phyloP scores from a whole-genome alignment of 1,140 invertebrate species.

The Papilio machaon region DNA sequence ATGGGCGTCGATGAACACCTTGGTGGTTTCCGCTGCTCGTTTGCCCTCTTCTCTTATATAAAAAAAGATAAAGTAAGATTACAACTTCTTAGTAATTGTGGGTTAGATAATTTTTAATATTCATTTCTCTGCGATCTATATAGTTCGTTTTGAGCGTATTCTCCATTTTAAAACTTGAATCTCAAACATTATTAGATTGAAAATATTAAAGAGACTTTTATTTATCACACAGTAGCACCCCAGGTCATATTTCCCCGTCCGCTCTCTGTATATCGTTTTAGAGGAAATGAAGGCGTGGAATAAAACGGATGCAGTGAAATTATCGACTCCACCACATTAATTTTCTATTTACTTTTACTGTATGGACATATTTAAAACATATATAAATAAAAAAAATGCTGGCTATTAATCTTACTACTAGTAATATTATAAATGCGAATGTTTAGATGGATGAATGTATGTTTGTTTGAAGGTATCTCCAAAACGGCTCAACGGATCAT shows the following conservation, averaged over 20 bases:
- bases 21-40: too few species aligned
- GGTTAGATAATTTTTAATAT: too few species aligned
- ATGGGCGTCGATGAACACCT: too few species aligned
- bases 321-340: neutral
- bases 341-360: neutral
- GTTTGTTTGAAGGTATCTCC: too few species aligned
- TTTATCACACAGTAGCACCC: neutral
- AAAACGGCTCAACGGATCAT: too few species aligned
- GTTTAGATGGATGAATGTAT: too few species aligned
- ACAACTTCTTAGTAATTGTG: too few species aligned
- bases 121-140: neutral
- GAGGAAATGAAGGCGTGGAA: neutral
- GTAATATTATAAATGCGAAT: too few species aligned
- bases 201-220: conserved; percentile 5
- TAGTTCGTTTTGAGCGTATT: neutral
- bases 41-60: too few species aligned
- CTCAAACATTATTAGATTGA: neutral
- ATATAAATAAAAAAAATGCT: too few species aligned
- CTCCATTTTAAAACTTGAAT: neutral
- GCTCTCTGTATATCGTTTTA: conserved; percentile 1
- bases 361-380: neutral
- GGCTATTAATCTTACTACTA: too few species aligned
- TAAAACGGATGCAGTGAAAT: neutral
- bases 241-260: conserved; percentile 3
- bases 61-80: too few species aligned